Conservation (phyloP, 2,113 vertebrate genomes). For the Peromyscus polionotus region DNA sequence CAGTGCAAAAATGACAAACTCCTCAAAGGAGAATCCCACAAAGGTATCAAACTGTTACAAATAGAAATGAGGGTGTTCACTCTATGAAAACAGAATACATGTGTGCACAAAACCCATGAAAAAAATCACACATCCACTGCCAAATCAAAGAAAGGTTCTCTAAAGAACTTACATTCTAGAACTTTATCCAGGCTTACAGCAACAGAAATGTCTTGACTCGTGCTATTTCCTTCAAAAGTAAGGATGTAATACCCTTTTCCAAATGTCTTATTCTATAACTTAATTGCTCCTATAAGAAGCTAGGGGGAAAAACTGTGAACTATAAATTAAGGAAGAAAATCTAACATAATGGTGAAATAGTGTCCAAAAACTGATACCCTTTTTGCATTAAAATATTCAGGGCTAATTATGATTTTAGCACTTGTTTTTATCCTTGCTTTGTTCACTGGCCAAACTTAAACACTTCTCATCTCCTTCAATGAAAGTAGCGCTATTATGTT, state of each 20-base stretch:
- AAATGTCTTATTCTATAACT: slow-evolving; percentile 66
- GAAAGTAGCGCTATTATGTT: slow-evolving; percentile 82
- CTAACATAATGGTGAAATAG: slow-evolving; percentile 68
- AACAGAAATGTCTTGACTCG: slow-evolving; percentile 53
- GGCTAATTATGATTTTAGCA: slow-evolving; percentile 85
- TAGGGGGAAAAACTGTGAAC: slow-evolving; percentile 28
- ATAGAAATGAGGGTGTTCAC: slow-evolving; percentile 10
- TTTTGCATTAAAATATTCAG: slow-evolving; percentile 84
- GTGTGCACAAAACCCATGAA: slow-evolving; percentile 19
- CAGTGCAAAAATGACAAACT: slow-evolving; percentile 35
- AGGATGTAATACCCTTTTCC: slow-evolving; percentile 50
- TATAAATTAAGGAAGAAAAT: slow-evolving; percentile 74
- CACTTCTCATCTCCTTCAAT: slow-evolving; percentile 84
- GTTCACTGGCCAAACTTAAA: slow-evolving; percentile 85
- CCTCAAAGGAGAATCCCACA: slow-evolving; percentile 1
- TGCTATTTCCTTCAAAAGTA: slow-evolving; percentile 59
- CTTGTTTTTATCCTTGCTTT: slow-evolving; percentile 83
- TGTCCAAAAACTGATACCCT: slow-evolving; percentile 79
- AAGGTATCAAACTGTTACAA: background rate
- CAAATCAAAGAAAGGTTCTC: slow-evolving; percentile 45
- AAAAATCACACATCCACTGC: background rate
- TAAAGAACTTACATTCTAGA: slow-evolving; percentile 63
- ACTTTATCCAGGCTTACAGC: slow-evolving; percentile 34
- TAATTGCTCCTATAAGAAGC: slow-evolving; percentile 69
- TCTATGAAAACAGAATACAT: background rate